Conservation (phyloP, 2,888 invertebrate species). For the Molanna angustata region DNA sequence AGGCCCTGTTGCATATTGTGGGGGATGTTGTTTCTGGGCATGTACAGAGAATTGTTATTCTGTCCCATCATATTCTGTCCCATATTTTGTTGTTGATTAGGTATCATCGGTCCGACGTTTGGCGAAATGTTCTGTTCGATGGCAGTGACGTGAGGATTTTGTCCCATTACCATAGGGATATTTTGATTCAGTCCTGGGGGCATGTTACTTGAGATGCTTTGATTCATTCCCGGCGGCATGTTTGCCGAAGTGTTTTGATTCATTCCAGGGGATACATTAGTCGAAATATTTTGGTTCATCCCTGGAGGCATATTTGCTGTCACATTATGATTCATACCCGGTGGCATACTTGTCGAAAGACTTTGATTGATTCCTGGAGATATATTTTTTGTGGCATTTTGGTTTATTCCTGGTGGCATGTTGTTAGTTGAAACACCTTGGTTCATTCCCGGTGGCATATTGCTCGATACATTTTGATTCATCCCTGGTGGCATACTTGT, state of each 20-base stretch:
- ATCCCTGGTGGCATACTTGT: constrained; percentile 3
- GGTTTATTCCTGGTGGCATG: too few species aligned
- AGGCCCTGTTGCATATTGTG: constrained; percentile 13
- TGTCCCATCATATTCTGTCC: constrained; percentile 24
- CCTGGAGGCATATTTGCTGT: constrained; percentile 17
- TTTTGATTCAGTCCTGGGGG: constrained; percentile 14
- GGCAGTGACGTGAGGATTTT: constrained; percentile 13
- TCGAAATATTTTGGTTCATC: constrained; percentile 16
- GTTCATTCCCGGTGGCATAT: constrained; percentile 24
- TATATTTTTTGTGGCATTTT: too few species aligned
- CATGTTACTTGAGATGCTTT: constrained; percentile 12
- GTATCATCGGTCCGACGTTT: constrained; percentile 11
- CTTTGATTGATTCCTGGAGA: too few species aligned
- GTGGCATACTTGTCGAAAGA: constrained; percentile 2
- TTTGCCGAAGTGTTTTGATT: constrained; percentile 11
- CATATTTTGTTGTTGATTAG: constrained; percentile 21
- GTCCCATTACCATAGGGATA: constrained; percentile 21
- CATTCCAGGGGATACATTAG: constrained; percentile 23
- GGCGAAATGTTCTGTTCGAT: constrained; percentile 16
- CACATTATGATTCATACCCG: constrained; percentile 3
- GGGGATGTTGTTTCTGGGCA: constrained; percentile 7
- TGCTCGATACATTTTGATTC: constrained; percentile 22
- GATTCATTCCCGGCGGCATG: constrained; percentile 21
- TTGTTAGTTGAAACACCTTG: too few species aligned
- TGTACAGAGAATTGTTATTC: constrained; percentile 8